These are phyloP conservation scores for Podiceps cristatus DNA, from an alignment of 2,113 vertebrate species.

Conservation along the genomic window DNA sequence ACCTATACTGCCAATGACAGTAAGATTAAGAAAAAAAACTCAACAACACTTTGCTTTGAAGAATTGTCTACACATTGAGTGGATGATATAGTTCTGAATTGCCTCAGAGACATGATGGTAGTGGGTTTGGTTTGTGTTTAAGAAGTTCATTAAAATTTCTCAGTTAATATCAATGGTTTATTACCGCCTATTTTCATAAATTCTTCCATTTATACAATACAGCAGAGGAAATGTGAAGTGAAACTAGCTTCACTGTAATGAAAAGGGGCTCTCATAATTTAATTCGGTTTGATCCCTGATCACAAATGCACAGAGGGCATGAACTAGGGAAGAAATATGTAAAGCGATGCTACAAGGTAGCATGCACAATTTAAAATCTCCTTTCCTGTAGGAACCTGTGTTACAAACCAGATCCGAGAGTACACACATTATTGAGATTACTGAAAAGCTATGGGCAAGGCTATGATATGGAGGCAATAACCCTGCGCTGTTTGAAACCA, in stretches of 20 bases:
- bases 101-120: background rate
- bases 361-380: background rate
- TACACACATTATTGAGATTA: background rate
- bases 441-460: background rate
- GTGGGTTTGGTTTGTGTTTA: background rate
- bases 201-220: background rate
- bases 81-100: background rate
- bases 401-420: background rate
- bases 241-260: background rate
- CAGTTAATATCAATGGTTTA: background rate
- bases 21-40: background rate
- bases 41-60: background rate
- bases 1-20: background rate
- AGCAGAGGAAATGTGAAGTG: background rate
- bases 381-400: background rate
- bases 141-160: background rate
- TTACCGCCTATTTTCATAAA: background rate
- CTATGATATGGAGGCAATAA: background rate
- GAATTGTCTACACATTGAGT: background rate
- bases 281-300: slow-evolving; percentile 10
- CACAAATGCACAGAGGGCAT: background rate
- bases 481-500: background rate
- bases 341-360: background rate
- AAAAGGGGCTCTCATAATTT: background rate
- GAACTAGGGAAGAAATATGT: background rate